Evolutionary conservation across 2,113 vertebrate genomes (phyloP), one percentile per base, ranked within the genome.

Genomic region (Anseranas semipalmata): DNA sequence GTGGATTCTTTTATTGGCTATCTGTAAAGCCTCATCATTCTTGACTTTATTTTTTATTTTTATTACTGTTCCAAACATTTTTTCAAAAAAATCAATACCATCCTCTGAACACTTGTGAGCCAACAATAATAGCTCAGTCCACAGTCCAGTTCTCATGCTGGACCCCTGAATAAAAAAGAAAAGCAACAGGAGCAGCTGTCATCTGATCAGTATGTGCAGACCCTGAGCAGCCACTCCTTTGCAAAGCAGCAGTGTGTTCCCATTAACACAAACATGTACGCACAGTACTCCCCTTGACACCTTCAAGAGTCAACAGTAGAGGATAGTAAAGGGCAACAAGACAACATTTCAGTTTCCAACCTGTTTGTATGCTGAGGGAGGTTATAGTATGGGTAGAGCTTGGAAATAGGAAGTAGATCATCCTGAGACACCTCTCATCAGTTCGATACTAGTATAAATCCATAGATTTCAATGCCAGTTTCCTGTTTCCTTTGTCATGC

Each of bases 31-130:
- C 80, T 94, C 84, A 79, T 94, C 62, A 85, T 89, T 95, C 92
- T 86, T 88, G 58, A 81, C 67, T 70, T 87, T 74, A 71, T 84
- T 91, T 92, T 94, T 95, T 87, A 73, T 84, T 94, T 90, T 93
- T 94, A 74, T 92, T 93, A 79, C 70, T 70, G 48, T 59, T 95
- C 32, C 84, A 95, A 89, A 89, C 55, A 79, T 60, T 62, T 89
- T 93, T 85, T 87, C 17, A 85, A 70, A 92, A 92, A 96, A 95
- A 96, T 92, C 94, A 91, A 73, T 97, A 87, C 35, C 21, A 60
- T 83, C 80, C 81, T 70, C 76, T 90, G 86, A 86, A 45, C 35
- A 32, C 81, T 90, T 85, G 90, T 68, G 52, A 95, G 76, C 52
- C 68, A 89, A 43, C 65, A 81, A 63, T 92, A 96, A 87, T 19